A percentile compares a stretch with the other conserved stretches of the same genome.
Evolutionary conservation across 2,797 vertebrate genomes (phyloP).

Genomic region (Oophaga sylvatica): DNA sequence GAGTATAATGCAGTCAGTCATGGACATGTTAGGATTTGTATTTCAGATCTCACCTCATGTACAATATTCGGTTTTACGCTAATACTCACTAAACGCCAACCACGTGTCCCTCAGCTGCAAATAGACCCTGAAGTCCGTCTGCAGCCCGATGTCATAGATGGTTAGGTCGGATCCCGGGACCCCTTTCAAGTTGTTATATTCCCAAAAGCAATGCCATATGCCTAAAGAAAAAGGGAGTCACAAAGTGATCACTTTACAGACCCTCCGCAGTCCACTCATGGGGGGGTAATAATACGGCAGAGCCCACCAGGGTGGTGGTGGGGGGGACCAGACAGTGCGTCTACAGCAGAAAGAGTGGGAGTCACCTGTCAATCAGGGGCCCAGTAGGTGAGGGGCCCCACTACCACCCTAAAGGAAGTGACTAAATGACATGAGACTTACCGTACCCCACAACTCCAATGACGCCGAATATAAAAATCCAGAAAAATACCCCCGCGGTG

Average conservation of each 20-base stretch:
- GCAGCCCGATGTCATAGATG: conserved; percentile 87
- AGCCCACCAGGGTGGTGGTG: neutral
- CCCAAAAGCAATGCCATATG: conserved; percentile 90
- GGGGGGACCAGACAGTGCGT: neutral
- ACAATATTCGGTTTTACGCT: conserved; percentile 44
- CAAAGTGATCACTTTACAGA: neutral
- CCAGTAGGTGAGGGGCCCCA: no score
- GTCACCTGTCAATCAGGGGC: neutral
- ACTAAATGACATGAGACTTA: conserved; percentile 68
- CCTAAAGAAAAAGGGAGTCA: conserved; percentile 73
- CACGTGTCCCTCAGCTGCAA: conserved; percentile 91
- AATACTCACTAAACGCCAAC: conserved; percentile 89
- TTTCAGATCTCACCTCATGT: no score
- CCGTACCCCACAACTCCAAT: conserved; percentile 86
- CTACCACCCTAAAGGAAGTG: no score
- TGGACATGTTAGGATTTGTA: neutral
- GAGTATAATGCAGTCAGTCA: neutral
- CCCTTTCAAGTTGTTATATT: conserved; percentile 78
- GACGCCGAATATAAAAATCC: conserved; percentile 87
- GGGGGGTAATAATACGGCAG: neutral
- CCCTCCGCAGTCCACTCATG: neutral
- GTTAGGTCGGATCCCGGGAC: conserved; percentile 80
- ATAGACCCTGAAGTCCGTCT: conserved; percentile 87
- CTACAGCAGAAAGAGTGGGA: neutral
- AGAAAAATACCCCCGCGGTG: conserved; percentile 88